These are phyloP conservation scores for Lagothrix lagotricha DNA, from an alignment of 2,797 vertebrate genomes.

Conservation along the genomic window DNA sequence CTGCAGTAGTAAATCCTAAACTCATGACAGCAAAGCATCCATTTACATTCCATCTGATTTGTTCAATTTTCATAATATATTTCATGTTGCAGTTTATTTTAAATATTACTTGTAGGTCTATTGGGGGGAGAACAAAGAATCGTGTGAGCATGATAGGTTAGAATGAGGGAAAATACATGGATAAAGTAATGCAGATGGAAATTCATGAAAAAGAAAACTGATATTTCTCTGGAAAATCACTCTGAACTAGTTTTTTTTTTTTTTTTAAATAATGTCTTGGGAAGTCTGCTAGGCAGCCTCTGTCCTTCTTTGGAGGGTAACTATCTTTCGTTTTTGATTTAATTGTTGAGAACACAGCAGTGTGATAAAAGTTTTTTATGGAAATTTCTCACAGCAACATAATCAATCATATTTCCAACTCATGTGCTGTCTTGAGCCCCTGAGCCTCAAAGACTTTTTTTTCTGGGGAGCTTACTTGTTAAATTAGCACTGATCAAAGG, in stretches of 20 bases:
- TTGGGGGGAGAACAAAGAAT: neutral
- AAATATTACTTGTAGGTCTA: neutral
- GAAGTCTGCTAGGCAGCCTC: slow-evolving; percentile 71
- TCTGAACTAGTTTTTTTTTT: slow-evolving; percentile 11
- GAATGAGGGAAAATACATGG: neutral
- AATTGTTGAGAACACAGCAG: slow-evolving; percentile 85
- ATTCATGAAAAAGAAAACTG: slow-evolving; percentile 50
- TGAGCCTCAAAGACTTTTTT: slow-evolving; percentile 88
- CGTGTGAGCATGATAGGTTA: neutral
- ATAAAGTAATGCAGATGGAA: neutral
- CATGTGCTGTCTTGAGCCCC: slow-evolving; percentile 84
- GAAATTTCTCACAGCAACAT: slow-evolving; percentile 88
- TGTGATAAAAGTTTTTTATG: slow-evolving; percentile 87
- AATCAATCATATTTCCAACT: slow-evolving; percentile 89
- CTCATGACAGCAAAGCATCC: neutral
- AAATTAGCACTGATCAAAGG: slow-evolving; percentile 93
- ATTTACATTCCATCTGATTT: neutral
- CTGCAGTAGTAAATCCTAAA: neutral
- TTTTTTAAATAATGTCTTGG: slow-evolving; percentile 58
- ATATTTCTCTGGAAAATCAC: slow-evolving; percentile 35
- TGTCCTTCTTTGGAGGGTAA: slow-evolving; percentile 81
- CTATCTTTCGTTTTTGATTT: slow-evolving; percentile 85
- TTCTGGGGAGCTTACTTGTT: slow-evolving; percentile 89
- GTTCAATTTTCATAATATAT: neutral
- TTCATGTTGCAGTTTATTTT: neutral